Evolutionary conservation across 2,888 invertebrate species (phyloP).

Genomic region (Beris morrisii): DNA sequence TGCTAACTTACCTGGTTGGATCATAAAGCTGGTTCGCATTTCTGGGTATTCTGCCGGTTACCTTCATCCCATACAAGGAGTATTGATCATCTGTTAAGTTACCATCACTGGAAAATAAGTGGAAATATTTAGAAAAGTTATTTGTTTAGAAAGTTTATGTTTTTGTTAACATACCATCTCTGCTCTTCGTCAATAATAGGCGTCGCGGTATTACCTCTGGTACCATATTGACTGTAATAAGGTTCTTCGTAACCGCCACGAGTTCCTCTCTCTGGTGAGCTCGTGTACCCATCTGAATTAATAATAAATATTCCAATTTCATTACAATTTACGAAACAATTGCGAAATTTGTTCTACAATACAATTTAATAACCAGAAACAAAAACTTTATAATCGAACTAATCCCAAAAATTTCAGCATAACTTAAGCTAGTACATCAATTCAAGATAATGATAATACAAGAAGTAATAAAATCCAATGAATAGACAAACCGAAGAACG

Average conservation of each 20-base stretch:
- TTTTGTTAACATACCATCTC: slow-evolving; percentile 59
- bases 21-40: slow-evolving; percentile 57
- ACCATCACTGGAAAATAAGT: slow-evolving; percentile 60
- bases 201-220: slow-evolving; percentile 68
- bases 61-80: slow-evolving; percentile 69
- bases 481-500: slow-evolving; percentile 12
- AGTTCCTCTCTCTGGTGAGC: slow-evolving; percentile 79
- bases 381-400: slow-evolving; percentile 1
- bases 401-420: slow-evolving; percentile 7
- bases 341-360: background rate
- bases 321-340: background rate
- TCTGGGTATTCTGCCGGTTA: slow-evolving; percentile 61
- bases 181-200: slow-evolving; percentile 92
- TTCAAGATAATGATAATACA: slow-evolving; percentile 16
- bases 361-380: background rate
- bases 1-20: slow-evolving; percentile 50
- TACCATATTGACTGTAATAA: slow-evolving; percentile 80
- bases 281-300: slow-evolving; percentile 74
- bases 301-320: background rate
- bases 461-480: slow-evolving; percentile 4
- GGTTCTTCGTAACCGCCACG: slow-evolving; percentile 81
- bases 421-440: slow-evolving; percentile 24
- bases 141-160: background rate
- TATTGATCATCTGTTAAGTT: slow-evolving; percentile 71
- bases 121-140: background rate